These are phyloP conservation scores for Cryptotis parvus DNA, from an alignment of 2,113 vertebrate species.

Conservation along the genomic window DNA sequence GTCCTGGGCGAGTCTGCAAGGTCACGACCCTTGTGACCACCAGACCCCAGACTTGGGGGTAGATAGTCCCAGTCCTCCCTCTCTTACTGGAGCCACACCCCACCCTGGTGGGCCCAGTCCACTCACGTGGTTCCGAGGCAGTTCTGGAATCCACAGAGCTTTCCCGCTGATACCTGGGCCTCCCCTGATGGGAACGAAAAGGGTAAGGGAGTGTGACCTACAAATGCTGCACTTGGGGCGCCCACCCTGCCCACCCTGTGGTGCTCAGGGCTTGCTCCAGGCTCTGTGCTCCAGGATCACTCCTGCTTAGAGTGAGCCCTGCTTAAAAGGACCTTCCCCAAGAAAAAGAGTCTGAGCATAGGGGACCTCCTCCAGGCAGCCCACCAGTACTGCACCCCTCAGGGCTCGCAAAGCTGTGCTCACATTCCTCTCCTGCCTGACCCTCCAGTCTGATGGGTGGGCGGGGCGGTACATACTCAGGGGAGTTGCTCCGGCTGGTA, in stretches of 20 bases:
- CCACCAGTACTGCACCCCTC: neutral
- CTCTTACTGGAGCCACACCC: neutral
- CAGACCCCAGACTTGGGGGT: too few species aligned
- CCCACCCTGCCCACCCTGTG: too few species aligned
- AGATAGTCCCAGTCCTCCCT: too few species aligned
- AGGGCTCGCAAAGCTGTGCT: neutral
- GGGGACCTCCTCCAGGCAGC: neutral
- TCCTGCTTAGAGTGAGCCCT: too few species aligned
- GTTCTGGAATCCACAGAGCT: neutral
- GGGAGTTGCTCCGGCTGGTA: constrained; percentile 69
- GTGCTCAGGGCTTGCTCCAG: neutral
- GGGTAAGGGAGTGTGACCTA: neutral
- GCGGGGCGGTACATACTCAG: constrained; percentile 68
- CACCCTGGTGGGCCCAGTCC: neutral
- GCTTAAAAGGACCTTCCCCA: neutral
- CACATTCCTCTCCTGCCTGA: fast-evolving
- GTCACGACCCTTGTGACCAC: neutral
- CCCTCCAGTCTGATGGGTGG: neutral
- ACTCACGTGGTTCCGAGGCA: constrained; percentile 22
- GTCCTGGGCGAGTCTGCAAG: constrained; percentile 59
- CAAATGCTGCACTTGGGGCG: neutral
- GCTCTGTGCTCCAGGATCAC: too few species aligned
- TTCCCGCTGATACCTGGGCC: neutral
- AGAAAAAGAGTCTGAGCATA: neutral
- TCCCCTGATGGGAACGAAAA: constrained; percentile 46